Evolutionary conservation across 2,888 invertebrate genomes (phyloP), one percentile per base, ranked within the genome.

Genomic region (Luperina nickerlii): DNA sequence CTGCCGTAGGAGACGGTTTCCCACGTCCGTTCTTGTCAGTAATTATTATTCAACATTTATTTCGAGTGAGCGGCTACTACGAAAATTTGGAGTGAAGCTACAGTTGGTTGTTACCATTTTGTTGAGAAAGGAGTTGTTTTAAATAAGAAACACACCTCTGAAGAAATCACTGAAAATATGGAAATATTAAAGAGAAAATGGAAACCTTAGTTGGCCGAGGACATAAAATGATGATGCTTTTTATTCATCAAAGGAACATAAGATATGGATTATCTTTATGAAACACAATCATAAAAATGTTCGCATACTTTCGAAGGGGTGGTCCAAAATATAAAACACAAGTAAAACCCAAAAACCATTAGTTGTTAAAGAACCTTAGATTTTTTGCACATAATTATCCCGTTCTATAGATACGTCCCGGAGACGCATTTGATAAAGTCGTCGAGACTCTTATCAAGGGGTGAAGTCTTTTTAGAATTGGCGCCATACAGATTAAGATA

Each of bases 401-500:
- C 91, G 92, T 92, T 93, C 91, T 74, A 91, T 92, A 94, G 94
- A 93, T 92, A 94, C 89, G 89, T 91, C 94, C 92, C 91, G 89
- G 92, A 92, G 93, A 92, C 88, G 91, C 91, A 90, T 92, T 93
- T 94, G 96, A 96, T 96, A 96, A 96, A 93, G 92, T 82, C 89
- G 94, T 94, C 95, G 93, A 90, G 92, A 90, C 94, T 92, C 91
- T 96, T 96, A 96, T 96, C 96, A 95, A 93, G 92, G 93, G 94
- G 92, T 93, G 92, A 94, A 93, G 92, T 93, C 95, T 94, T 95
- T 95, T 95, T 94, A 94, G 94, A 94, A 95, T 95, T 96, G 96
- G 96, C 96, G 96, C 96, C 96, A 94, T 88, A 90, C 92, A 96
- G 96, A 96, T 96, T 96, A 96, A 96, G 95, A 95, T 96, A 96